Evolutionary conservation across 2,888 invertebrate genomes (phyloP).

Genomic region (Eurytoma californica): DNA sequence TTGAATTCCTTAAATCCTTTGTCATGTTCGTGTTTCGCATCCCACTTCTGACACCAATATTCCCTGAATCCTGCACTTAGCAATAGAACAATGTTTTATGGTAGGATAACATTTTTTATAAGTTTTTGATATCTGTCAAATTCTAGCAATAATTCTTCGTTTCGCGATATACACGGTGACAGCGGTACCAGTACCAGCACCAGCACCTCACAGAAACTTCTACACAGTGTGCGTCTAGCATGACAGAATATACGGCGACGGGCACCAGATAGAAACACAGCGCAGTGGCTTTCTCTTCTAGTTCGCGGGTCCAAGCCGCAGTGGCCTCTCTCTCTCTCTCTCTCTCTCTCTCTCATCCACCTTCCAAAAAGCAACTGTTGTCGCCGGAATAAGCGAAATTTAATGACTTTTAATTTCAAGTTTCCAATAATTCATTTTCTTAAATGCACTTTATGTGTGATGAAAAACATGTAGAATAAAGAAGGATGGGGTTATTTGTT

Average conservation of each 20-base stretch:
- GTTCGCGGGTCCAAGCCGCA: constrained; percentile 7
- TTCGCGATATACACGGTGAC: background rate
- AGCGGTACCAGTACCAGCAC: background rate
- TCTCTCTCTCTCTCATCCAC: background rate
- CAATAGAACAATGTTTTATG: too few relatives aligned
- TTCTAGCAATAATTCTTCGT: constrained; percentile 32
- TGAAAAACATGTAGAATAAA: too few relatives aligned
- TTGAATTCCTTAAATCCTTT: too few relatives aligned
- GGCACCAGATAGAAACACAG: constrained; percentile 26
- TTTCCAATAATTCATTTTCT: too few relatives aligned
- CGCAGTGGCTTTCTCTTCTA: too few relatives aligned
- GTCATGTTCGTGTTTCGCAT: too few relatives aligned
- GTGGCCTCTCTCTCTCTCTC: background rate
- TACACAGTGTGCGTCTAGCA: background rate
- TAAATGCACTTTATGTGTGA: too few relatives aligned
- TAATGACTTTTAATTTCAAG: too few relatives aligned
- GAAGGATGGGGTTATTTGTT: too few relatives aligned
- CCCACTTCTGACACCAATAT: too few relatives aligned
- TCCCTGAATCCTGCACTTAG: too few relatives aligned
- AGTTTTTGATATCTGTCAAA: background rate
- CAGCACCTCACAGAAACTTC: constrained; percentile 17
- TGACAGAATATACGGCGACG: constrained; percentile 7
- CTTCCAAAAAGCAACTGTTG: constrained; percentile 12
- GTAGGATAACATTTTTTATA: too few relatives aligned
- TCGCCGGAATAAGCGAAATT: constrained; percentile 12